Evolutionary conservation across 1,140 invertebrate genomes (phyloP).

Genomic region (Heliconius nattereri): DNA sequence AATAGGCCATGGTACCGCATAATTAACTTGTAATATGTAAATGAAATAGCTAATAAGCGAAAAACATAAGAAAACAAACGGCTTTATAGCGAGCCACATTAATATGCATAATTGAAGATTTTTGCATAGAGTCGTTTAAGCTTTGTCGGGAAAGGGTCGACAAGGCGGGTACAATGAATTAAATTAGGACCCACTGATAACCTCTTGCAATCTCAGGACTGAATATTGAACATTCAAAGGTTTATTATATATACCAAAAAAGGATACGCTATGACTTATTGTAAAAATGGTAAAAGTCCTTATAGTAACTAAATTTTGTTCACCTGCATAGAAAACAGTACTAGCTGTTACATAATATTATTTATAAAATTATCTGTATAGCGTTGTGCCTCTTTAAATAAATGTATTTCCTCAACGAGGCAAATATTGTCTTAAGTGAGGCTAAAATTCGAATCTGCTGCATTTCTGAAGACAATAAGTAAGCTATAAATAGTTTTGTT

Average conservation of each 20-base stretch:
- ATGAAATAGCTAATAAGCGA: conserved; percentile 32
- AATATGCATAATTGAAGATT: conserved; percentile 51
- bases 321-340: too few relatives aligned
- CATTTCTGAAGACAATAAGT: too few relatives aligned
- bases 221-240: conserved; percentile 44
- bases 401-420: too few relatives aligned
- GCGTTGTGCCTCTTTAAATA: too few relatives aligned
- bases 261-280: too few relatives aligned
- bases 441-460: too few relatives aligned
- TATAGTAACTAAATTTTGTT: too few relatives aligned
- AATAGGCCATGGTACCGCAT: conserved; percentile 28
- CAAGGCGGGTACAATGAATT: conserved; percentile 71
- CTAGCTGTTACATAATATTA: too few relatives aligned
- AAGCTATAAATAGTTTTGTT: too few relatives aligned
- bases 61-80: conserved; percentile 33
- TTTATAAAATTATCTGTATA: too few relatives aligned
- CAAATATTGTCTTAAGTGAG: too few relatives aligned
- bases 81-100: conserved; percentile 24
- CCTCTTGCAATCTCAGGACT: conserved; percentile 61
- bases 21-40: conserved; percentile 39
- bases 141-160: conserved; percentile 60
- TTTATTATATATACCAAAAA: conserved; percentile 47
- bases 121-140: conserved; percentile 61
- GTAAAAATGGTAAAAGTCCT: too few relatives aligned
- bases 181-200: conserved; percentile 72